phyloP scores from a whole-genome alignment of 2,113 vertebrate genomes.

The Macrotus californicus region DNA sequence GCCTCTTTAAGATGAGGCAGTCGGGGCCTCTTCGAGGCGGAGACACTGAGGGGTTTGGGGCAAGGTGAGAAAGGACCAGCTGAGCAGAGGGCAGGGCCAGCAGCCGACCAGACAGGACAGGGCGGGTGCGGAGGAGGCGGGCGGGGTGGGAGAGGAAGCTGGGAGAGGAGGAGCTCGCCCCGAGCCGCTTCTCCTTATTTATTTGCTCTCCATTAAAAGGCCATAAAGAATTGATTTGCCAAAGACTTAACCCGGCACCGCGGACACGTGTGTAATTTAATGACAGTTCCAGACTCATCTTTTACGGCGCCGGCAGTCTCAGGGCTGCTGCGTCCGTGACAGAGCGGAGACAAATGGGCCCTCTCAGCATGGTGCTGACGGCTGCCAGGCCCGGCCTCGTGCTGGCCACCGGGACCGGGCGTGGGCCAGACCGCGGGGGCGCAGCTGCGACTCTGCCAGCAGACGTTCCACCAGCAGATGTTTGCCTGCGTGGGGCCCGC shows the following conservation, averaged over 20 bases:
- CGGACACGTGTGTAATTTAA: constrained; percentile 26
- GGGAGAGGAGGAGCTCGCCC: neutral
- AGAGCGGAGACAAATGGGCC: constrained; percentile 50
- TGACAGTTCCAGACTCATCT: constrained; percentile 47
- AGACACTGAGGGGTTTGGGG: fast-evolving
- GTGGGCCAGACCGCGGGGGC: neutral
- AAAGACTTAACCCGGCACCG: constrained; percentile 54
- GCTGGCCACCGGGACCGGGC: neutral
- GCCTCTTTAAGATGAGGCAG: neutral
- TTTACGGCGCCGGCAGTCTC: constrained; percentile 42
- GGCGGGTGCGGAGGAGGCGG: no score
- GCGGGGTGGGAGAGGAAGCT: neutral
- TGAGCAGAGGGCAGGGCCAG: fast-evolving
- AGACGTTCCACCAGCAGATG: no score
- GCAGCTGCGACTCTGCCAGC: fast-evolving
- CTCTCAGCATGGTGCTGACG: constrained; percentile 38
- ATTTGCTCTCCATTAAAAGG: constrained; percentile 61
- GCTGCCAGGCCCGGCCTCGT: neutral
- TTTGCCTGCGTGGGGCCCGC: neutral
- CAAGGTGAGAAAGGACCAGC: fast-evolving
- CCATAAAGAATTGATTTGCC: constrained; percentile 55
- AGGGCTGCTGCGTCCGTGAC: constrained; percentile 38
- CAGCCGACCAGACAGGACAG: fast-evolving
- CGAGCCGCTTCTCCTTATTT: neutral
- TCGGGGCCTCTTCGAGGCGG: neutral